These are phyloP conservation scores for Neotoma lepida DNA, from an alignment of 2,113 vertebrate genomes.

Conservation along the genomic window DNA sequence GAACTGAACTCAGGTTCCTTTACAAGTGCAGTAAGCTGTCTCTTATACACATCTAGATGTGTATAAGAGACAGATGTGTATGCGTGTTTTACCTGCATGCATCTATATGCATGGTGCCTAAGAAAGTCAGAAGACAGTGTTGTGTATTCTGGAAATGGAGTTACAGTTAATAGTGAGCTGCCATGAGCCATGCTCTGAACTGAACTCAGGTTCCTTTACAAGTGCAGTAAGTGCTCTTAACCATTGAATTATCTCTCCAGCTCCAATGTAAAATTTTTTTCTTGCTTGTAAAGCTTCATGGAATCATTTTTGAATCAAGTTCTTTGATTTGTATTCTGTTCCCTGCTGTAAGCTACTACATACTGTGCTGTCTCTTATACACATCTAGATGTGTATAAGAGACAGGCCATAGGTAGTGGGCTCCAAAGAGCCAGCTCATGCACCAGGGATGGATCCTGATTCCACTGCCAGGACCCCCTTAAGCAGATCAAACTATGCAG, in stretches of 20 bases:
- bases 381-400: too few species aligned
- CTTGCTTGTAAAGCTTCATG: background rate
- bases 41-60: too few species aligned
- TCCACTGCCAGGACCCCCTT: too few species aligned
- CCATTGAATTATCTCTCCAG: background rate
- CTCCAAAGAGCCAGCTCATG: too few species aligned
- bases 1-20: background rate
- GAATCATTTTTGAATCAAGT: constrained; percentile 14
- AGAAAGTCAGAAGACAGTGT: background rate
- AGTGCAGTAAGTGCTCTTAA: too few species aligned
- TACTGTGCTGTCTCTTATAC: too few species aligned
- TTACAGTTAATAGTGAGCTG: background rate
- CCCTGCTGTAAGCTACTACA: background rate
- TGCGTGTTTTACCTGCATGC: background rate
- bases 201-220: background rate
- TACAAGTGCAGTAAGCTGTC: too few species aligned
- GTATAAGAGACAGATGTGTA: too few species aligned
- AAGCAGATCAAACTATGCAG: too few species aligned
- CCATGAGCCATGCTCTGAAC: background rate
- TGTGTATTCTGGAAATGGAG: background rate
- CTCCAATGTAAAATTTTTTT: background rate
- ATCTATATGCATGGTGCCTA: background rate
- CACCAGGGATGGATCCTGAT: too few species aligned
- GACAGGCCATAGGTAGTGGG: too few species aligned
- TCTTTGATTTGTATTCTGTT: background rate